These are phyloP conservation scores for Liodrosophila aerea DNA, from an alignment of 2,888 invertebrate genomes.

Conservation along the genomic window DNA sequence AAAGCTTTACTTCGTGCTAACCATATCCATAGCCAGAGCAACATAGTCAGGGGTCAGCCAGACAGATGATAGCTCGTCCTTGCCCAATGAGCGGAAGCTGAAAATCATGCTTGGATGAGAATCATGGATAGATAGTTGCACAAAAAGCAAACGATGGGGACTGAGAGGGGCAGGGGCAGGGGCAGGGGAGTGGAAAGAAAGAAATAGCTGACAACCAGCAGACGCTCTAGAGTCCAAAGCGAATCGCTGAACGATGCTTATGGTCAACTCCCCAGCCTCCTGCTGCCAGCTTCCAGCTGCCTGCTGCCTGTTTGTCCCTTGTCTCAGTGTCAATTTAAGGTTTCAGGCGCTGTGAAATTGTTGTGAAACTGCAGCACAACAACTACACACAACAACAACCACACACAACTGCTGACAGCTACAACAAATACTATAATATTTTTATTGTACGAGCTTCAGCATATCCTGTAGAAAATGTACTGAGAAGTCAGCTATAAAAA, in stretches of 20 bases:
- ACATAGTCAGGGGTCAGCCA: slow-evolving; percentile 1
- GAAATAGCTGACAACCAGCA: slow-evolving; percentile 27
- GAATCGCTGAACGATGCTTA: slow-evolving; percentile 27
- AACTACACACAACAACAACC: slow-evolving; percentile 10
- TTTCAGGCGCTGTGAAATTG: slow-evolving; percentile 13
- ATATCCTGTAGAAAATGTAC: slow-evolving; percentile 28
- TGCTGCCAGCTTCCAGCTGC: not conserved
- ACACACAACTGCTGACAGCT: slow-evolving; percentile 10
- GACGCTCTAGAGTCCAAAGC: slow-evolving; percentile 32
- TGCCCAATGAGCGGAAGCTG: slow-evolving; percentile 52
- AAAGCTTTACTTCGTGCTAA: slow-evolving; percentile 54
- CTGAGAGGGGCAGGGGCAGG: not conserved
- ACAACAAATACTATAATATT: slow-evolving; percentile 11
- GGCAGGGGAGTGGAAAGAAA: not conserved
- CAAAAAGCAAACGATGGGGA: slow-evolving; percentile 11
- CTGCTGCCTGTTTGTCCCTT: not conserved
- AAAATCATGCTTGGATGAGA: slow-evolving; percentile 49
- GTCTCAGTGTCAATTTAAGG: slow-evolving; percentile 22
- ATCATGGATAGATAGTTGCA: slow-evolving; percentile 44
- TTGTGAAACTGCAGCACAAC: slow-evolving; percentile 13
- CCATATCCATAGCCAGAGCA: slow-evolving; percentile 32
- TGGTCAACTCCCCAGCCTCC: not conserved
- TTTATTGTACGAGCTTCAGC: not conserved
- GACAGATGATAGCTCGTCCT: slow-evolving; percentile 39
- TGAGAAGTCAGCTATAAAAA: slow-evolving; percentile 8